Base-by-base conservation (phyloP, 2,888 invertebrate genomes). In the Coecobrya sp. region DNA sequence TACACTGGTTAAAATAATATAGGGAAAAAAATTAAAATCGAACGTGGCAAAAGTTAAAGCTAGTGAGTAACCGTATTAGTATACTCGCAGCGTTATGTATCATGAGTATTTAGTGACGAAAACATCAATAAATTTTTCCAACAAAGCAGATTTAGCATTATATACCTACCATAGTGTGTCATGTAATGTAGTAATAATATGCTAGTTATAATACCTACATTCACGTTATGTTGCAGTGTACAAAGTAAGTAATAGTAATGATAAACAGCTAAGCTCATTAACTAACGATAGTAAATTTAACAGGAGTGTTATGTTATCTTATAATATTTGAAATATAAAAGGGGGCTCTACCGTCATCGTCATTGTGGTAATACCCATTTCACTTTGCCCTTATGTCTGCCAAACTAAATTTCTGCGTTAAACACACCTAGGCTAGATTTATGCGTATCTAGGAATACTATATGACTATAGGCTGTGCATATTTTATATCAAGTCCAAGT, bases 401-500 rank as follows among this genome's bases (percentile, higher is more conserved):
- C 70, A 1, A 49, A 52, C 10, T 13, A 42, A 16, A n/a, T n/a
- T n/a, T n/a, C n/a, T n/a, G n/a, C n/a, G n/a, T n/a, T n/a, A n/a
- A n/a, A n/a, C n/a, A n/a, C n/a, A n/a, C n/a, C n/a, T n/a, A n/a
- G n/a, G n/a, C n/a, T n/a, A n/a, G n/a, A n/a, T n/a, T n/a, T n/a
- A n/a, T 65, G 16, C 36, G 22, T n/a, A 62, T 82, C 1, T 59
- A 36, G 5, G 10, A 22, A 25, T 45, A 25, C 45, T 4, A 22
- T 10, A 13, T 65, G 19, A 11, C 30, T n/a, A 55, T n/a, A n/a
- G n/a, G 55, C 42, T 19, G 25, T 70, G 52, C 70, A 13, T 36
- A 10, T 49, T 65, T 36, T 45, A 59, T 25, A 70, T 76, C 76
- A 87, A 87, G 87, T 87, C 76, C 87, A 87, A 87, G 87, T 87